Evolutionary conservation across 2,888 invertebrate genomes (phyloP).

Genomic region (Drepanosiphum platanoidis): DNA sequence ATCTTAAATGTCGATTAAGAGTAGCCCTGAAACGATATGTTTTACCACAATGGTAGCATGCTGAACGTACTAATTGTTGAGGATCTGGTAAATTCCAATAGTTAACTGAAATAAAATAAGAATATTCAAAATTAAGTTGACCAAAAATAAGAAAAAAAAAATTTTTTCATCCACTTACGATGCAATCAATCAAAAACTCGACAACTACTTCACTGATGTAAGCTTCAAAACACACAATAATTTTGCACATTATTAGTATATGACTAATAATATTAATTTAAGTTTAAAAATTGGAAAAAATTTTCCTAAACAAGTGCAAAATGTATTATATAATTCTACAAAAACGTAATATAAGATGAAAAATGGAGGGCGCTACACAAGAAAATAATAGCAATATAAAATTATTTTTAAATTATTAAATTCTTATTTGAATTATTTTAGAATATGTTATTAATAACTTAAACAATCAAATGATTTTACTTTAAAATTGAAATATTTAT

Average conservation of each 20-base stretch:
- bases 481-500: not conserved
- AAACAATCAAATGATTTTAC: not conserved
- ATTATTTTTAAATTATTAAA: no score
- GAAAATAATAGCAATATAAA: not conserved
- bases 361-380: slow-evolving; percentile 28
- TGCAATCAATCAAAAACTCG: slow-evolving; percentile 57
- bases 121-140: slow-evolving; percentile 16
- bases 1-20: slow-evolving; percentile 69
- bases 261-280: slow-evolving; percentile 11
- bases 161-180: slow-evolving; percentile 49
- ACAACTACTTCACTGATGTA: slow-evolving; percentile 56
- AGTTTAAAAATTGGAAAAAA: not conserved
- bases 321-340: slow-evolving; percentile 42
- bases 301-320: slow-evolving; percentile 47
- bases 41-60: slow-evolving; percentile 66
- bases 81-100: slow-evolving; percentile 60
- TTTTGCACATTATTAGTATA: slow-evolving; percentile 52
- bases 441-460: not conserved
- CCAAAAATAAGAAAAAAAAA: not conserved
- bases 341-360: not conserved
- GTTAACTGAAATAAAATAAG: slow-evolving; percentile 44
- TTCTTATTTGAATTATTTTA: not conserved
- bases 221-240: slow-evolving; percentile 52
- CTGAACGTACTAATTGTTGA: slow-evolving; percentile 58
- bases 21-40: slow-evolving; percentile 72